phyloP scores from a whole-genome alignment of 2,797 vertebrate species.

The Sebastes cheni region DNA sequence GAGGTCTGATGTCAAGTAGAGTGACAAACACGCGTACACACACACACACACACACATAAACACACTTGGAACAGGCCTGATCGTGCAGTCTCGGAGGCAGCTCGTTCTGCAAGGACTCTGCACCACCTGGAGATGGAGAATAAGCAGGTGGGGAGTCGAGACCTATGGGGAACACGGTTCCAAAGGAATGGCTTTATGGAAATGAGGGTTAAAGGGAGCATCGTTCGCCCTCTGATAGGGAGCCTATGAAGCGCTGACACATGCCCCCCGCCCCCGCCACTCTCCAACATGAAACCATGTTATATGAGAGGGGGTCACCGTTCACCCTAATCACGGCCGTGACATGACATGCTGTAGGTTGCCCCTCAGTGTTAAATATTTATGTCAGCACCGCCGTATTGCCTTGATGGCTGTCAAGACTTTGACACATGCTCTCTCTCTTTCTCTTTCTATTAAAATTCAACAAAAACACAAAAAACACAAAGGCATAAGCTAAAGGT shows the following conservation, averaged over 20 bases:
- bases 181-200: conserved; percentile 82
- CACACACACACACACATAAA: not conserved
- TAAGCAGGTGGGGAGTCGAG: conserved; percentile 56
- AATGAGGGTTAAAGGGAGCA: conserved; percentile 81
- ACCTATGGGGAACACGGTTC: conserved; percentile 68
- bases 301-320: conserved; percentile 83
- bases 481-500: conserved; percentile 29
- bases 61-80: conserved; percentile 21
- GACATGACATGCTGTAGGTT: conserved; percentile 87
- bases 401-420: conserved; percentile 84
- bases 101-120: conserved; percentile 38
- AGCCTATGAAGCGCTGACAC: conserved; percentile 76
- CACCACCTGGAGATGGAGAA: conserved; percentile 51
- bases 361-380: conserved; percentile 86
- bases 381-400: conserved; percentile 79
- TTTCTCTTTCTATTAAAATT: conserved; percentile 73
- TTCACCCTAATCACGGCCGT: conserved; percentile 84
- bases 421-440: conserved; percentile 80
- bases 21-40: conserved; percentile 41
- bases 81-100: conserved; percentile 37
- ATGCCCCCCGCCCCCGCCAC: conserved; percentile 27
- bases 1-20: conserved; percentile 61
- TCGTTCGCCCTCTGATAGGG: conserved; percentile 72
- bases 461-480: conserved; percentile 59
- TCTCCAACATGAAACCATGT: conserved; percentile 74